Evolutionary conservation across 2,888 invertebrate species (phyloP), one percentile per base, ranked within the genome.

Genomic region (Taphrorychus bicolor): DNA sequence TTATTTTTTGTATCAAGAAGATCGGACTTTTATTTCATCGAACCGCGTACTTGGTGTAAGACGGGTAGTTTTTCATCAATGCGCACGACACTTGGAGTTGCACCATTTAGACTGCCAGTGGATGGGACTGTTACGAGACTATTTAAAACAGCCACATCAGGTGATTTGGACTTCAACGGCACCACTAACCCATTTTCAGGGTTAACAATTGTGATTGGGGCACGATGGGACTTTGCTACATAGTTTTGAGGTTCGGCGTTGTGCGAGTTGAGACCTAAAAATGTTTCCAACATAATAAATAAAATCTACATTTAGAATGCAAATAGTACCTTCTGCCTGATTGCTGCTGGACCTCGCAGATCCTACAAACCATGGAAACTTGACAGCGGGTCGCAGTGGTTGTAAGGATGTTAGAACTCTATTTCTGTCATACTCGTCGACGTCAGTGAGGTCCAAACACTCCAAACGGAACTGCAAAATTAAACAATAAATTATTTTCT

Each of bases 371-470:
- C 83, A 83, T 24, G 83, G 83, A 42, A 83, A 76, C 68, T 81
- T 75, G 24, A 81, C 78, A 76, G 79, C 81, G 76, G 81, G 75
- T 80, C 82, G 76, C 74, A 77, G 82, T 77, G 85, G 85, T 54
- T 77, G 77, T 73, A 90, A 83, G 71, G 88, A 88, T 73, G 86
- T 84, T 80, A 87, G 84, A 75, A 90, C 85, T 79, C 86, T 86
- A 80, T 84, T 85, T 76, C 86, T 84, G 81, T 91, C 91, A 77
- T 86, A 86, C 82, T 88, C 89, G 82, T 88, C 89, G 80, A 90
- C 87, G 83, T 88, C 89, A 81, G 87, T 87, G 78, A 90, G 86
- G 85, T 91, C 90, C 84, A 91, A 86, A 85, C 91, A 91, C 84
- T 90, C 87, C 84, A 80, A 76, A 60, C 71, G 71, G 58, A 70